These are phyloP conservation scores for Trogon melanurus DNA, from an alignment of 2,113 vertebrate species.

Conservation along the genomic window DNA sequence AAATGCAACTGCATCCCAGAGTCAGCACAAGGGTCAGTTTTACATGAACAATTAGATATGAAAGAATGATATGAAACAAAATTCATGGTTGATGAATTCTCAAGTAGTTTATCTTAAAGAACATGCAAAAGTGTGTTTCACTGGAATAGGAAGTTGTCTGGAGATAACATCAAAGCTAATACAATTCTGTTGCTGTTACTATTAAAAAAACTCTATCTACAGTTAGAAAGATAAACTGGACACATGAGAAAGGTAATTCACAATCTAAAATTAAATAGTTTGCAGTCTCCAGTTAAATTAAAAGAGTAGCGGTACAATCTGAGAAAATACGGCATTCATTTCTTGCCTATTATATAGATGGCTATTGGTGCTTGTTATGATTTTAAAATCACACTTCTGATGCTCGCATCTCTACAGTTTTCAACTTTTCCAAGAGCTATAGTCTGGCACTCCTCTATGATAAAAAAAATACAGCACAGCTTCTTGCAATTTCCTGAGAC, in stretches of 20 bases:
- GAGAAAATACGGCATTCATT: neutral
- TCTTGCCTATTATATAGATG: neutral
- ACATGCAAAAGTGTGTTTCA: neutral
- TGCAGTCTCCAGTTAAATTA: slow-evolving; percentile 15
- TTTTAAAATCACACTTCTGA: slow-evolving; percentile 30
- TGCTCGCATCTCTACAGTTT: neutral
- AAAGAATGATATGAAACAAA: slow-evolving; percentile 3
- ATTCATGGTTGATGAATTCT: neutral
- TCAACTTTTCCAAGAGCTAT: neutral
- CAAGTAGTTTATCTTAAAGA: neutral
- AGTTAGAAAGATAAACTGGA: slow-evolving; percentile 26
- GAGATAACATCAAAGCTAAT: neutral
- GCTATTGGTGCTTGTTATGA: neutral
- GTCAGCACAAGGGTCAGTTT: neutral
- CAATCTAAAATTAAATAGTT: slow-evolving; percentile 25
- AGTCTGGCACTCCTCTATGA: neutral
- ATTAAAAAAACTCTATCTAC: neutral
- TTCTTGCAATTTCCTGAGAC: slow-evolving; percentile 49
- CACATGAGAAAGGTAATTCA: neutral
- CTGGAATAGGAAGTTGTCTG: neutral
- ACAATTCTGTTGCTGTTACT: neutral
- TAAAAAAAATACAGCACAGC: neutral
- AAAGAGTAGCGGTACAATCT: neutral
- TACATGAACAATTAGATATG: slow-evolving; percentile 7
- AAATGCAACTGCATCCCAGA: slow-evolving; percentile 6